A percentile compares a stretch with the other conserved stretches of the same genome.
Conservation (phyloP, 2,888 invertebrate genomes). For the Tethea ocularis region DNA sequence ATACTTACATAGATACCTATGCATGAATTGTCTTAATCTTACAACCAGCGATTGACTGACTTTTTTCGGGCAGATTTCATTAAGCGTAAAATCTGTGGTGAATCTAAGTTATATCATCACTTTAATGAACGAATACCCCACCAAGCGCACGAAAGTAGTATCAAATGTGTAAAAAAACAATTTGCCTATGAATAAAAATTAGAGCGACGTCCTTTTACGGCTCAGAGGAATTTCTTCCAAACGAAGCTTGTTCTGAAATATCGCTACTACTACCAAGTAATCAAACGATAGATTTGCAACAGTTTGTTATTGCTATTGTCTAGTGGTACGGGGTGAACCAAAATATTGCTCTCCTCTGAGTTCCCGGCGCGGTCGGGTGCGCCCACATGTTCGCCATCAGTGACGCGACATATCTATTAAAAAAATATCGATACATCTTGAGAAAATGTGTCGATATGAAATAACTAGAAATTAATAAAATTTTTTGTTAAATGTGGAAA, state of each 20-base stretch:
- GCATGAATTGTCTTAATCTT: too few species aligned
- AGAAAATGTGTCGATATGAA: not conserved
- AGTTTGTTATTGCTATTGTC: slow-evolving; percentile 21
- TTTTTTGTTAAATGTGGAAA: too few species aligned
- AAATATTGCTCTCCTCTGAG: slow-evolving; percentile 78
- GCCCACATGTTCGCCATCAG: slow-evolving; percentile 76
- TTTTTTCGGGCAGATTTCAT: too few species aligned
- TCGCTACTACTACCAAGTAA: slow-evolving; percentile 27
- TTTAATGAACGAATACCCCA: not conserved
- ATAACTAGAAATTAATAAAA: too few species aligned
- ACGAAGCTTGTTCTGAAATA: slow-evolving; percentile 3
- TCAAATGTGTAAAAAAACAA: not conserved
- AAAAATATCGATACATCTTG: slow-evolving; percentile 21
- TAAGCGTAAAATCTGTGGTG: too few species aligned
- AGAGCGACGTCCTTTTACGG: not conserved
- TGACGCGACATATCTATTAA: slow-evolving; percentile 36
- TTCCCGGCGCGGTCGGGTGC: slow-evolving; percentile 72
- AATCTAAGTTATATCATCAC: not conserved
- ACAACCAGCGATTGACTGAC: too few species aligned
- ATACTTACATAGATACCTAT: too few species aligned
- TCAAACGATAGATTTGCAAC: slow-evolving; percentile 24
- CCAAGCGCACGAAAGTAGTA: not conserved
- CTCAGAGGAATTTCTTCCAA: slow-evolving; percentile 4
- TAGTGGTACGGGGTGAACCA: slow-evolving; percentile 73
- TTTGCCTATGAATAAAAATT: not conserved